Conservation (phyloP, 2,888 invertebrate species). For the Pyrrhia umbra region DNA sequence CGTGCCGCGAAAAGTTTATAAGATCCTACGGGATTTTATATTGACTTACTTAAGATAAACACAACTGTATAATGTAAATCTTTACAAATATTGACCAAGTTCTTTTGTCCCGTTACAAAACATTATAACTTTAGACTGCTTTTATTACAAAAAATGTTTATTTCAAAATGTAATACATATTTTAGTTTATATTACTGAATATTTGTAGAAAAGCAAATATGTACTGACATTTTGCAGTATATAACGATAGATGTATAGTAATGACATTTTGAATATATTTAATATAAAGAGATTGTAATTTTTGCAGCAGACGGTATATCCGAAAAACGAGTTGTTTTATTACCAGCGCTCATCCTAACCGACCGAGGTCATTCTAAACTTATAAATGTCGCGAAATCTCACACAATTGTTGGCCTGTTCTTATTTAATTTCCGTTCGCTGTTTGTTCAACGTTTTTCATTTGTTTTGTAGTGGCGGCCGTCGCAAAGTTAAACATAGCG, state of each 20-base stretch:
- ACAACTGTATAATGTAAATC: slow-evolving; percentile 11
- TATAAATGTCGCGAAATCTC: slow-evolving; percentile 45
- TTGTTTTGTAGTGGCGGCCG: slow-evolving; percentile 55
- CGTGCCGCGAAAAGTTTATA: slow-evolving; percentile 43
- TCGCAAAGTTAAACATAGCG: slow-evolving; percentile 61
- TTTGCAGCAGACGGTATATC: no score
- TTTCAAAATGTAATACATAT: no score
- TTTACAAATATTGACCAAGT: background rate
- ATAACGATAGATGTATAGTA: no score
- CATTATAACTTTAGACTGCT: no score
- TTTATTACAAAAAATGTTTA: no score
- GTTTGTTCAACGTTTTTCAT: slow-evolving; percentile 70
- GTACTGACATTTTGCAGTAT: no score
- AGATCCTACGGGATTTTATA: slow-evolving; percentile 35
- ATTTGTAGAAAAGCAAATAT: no score
- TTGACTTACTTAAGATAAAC: slow-evolving; percentile 22
- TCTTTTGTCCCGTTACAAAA: background rate
- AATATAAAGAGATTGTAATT: no score
- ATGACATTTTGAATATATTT: no score
- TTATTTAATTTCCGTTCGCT: slow-evolving; percentile 75
- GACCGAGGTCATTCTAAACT: slow-evolving; percentile 26
- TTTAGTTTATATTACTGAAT: no score
- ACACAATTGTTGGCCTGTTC: slow-evolving; percentile 51
- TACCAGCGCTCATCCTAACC: slow-evolving; percentile 18
- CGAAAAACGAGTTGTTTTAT: slow-evolving; percentile 18